These are phyloP conservation scores for Antechinus flavipes DNA, from an alignment of 2,113 vertebrate genomes.

Conservation along the genomic window DNA sequence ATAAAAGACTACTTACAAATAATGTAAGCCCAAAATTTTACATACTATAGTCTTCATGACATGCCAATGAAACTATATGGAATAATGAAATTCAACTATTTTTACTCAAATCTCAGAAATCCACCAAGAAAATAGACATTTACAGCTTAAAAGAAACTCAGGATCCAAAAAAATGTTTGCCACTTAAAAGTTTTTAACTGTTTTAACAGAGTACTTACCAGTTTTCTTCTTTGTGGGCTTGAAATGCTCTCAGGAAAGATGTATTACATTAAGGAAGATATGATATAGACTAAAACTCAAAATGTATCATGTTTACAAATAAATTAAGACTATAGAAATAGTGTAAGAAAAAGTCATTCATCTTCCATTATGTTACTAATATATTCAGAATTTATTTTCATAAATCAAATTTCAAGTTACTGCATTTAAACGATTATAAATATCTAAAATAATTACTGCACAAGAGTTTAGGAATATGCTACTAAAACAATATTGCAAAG, in stretches of 20 bases:
- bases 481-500: neutral
- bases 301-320: neutral
- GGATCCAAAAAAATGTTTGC: neutral
- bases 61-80: neutral
- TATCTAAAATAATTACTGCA: neutral
- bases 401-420: neutral
- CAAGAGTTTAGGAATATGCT: neutral
- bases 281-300: neutral
- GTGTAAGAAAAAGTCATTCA: neutral
- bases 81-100: neutral
- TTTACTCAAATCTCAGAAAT: neutral
- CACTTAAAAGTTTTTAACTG: neutral
- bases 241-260: constrained; percentile 95
- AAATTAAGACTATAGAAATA: neutral
- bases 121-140: neutral
- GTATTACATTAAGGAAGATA: constrained; percentile 86
- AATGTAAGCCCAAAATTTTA: neutral
- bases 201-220: constrained; percentile 88
- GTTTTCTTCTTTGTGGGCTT: constrained; percentile 98
- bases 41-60: neutral
- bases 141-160: neutral
- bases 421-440: too few species aligned
- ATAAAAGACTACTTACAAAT: neutral
- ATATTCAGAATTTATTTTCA: neutral
- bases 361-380: neutral